These are phyloP conservation scores for Stichodactyla mertensii DNA, from an alignment of 64 coral and sea anemone species.

Conservation along the genomic window DNA sequence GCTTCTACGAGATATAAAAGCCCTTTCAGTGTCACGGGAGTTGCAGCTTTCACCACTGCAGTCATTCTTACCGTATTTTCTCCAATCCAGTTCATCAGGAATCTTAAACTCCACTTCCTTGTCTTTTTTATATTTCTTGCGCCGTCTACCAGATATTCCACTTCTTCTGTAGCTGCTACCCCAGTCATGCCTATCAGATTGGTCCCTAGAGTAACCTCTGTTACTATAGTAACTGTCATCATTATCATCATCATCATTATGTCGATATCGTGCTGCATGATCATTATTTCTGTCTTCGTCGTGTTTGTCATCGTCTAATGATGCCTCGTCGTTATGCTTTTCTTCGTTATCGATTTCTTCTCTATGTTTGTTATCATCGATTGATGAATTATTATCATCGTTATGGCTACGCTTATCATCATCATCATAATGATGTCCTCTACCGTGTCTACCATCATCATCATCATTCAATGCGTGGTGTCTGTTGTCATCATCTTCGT, in stretches of 20 bases:
- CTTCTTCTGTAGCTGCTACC: not conserved
- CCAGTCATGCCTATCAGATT: not conserved
- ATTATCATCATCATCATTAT: not conserved
- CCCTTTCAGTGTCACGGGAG: not conserved
- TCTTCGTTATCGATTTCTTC: not conserved
- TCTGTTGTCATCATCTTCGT: no score
- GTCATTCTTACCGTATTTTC: slow-evolving; percentile 42
- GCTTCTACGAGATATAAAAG: no score
- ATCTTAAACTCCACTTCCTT: slow-evolving; percentile 21
- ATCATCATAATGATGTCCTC: not conserved
- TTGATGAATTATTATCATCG: not conserved
- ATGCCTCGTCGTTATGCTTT: not conserved
- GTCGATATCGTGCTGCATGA: not conserved
- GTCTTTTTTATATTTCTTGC: slow-evolving; percentile 18
- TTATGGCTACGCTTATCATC: not conserved
- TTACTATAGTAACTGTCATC: slow-evolving; percentile 10
- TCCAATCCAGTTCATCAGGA: slow-evolving; percentile 51
- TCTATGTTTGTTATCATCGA: not conserved
- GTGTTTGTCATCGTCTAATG: not conserved
- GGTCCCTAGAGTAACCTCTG: not conserved
- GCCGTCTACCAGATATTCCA: not conserved
- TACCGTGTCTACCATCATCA: not conserved
- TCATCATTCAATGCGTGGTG: not conserved
- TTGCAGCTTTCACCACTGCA: no score
- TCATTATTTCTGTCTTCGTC: not conserved